Evolutionary conservation across 1,140 invertebrate genomes (phyloP), one percentile per base, ranked within the genome.

Genomic region (Sinella curviseta): DNA sequence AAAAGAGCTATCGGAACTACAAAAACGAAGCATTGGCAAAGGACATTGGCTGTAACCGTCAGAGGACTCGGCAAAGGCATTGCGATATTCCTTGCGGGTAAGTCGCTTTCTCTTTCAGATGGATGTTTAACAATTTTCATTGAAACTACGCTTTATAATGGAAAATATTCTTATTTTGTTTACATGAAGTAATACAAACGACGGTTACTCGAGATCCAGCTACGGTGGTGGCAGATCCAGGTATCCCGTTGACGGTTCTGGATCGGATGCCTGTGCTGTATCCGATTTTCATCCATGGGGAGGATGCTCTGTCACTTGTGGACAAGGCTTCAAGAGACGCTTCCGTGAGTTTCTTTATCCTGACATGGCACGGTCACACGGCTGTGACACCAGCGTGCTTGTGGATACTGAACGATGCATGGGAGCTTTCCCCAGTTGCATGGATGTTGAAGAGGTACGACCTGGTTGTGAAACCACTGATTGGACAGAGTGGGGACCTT

Each of bases 281-380:
- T 90, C 91, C 0, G 89, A 90, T 17, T 97, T 95, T 95, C 89
- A 90, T 26, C 86, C 88, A 39, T 97, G 94, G 94, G 92, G 92
- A 4, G 90, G 93, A 80, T 97, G 95, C 86, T 94, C 94, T 0
- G 91, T 90, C 0, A 92, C 92, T 12, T 97, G 95, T 86, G 95
- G 94, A 0, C 87, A 92, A 39, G 95, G 95, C 0, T 87, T 93
- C 54, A 90, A 89, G 85, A 92, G 93, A 86, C 88, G 94, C 35
- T 91, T 90, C 0, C 87, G 95, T 28, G 88, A 89, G 28, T 96
- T 96, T 86, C 82, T 91, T 0, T 90, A 95, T 85, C 90, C 79
- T 39, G 55, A 74, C 24, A 17, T 60, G 36, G 79, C 79, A 16
- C 36, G 57, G 17, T 17, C 1, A 4, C 55, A 78, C 26, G 74